These are phyloP conservation scores for Dromococcyx pavoninus DNA, from an alignment of 2,797 vertebrate genomes.

Conservation along the genomic window DNA sequence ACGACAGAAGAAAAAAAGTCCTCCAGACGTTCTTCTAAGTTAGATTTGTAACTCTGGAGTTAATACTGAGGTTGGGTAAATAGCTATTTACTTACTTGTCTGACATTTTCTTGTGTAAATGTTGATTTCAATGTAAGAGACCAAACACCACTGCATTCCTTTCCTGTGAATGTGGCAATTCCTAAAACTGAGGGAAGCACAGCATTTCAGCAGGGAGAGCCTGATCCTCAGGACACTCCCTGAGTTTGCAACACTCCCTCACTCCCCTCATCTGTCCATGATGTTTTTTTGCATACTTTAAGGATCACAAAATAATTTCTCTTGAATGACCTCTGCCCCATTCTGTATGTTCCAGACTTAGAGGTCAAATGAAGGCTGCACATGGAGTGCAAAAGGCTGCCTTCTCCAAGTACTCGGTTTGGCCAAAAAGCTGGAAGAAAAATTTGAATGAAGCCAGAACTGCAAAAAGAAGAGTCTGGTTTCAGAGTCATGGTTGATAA, in stretches of 20 bases:
- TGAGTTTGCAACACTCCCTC: constrained; percentile 30
- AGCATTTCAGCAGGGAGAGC: constrained; percentile 48
- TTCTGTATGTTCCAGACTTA: not conserved
- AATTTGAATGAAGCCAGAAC: not conserved
- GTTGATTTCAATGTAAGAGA: constrained; percentile 35
- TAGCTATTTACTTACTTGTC: constrained; percentile 52
- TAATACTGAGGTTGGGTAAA: constrained; percentile 11
- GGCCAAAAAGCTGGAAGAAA: not conserved
- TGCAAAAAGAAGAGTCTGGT: not conserved
- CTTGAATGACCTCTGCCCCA: constrained; percentile 15
- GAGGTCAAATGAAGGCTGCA: not conserved
- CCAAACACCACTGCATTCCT: constrained; percentile 54
- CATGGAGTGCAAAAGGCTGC: not conserved
- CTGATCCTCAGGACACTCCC: constrained; percentile 54
- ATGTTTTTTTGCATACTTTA: constrained; percentile 54
- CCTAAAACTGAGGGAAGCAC: constrained; percentile 20
- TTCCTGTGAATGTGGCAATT: constrained; percentile 55
- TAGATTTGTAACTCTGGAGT: not conserved
- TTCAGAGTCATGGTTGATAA: not conserved
- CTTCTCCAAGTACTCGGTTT: not conserved
- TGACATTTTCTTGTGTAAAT: constrained; percentile 43
- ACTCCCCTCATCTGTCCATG: constrained; percentile 37
- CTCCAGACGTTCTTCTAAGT: not conserved
- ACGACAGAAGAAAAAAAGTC: not conserved
- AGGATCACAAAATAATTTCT: constrained; percentile 49